phyloP scores from a whole-genome alignment of 2,888 invertebrate genomes.

The Tinea trinotella region DNA sequence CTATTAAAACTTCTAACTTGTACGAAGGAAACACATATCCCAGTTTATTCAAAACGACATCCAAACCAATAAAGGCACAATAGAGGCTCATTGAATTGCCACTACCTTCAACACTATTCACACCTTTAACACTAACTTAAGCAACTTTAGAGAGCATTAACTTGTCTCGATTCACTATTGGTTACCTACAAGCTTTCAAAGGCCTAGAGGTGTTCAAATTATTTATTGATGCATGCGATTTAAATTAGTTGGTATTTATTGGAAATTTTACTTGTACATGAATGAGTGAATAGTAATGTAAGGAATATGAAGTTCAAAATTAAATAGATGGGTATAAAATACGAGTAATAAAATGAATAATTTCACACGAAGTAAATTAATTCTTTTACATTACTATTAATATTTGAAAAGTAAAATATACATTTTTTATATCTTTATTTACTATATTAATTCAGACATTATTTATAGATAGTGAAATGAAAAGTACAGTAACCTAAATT shows the following conservation, averaged over 20 bases:
- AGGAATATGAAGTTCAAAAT: too few species aligned
- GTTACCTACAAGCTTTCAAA: neutral
- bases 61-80: conserved; percentile 52
- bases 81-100: conserved; percentile 30
- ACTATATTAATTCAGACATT: too few species aligned
- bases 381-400: too few species aligned
- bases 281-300: too few species aligned
- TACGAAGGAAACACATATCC: conserved; percentile 16
- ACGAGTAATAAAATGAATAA: too few species aligned
- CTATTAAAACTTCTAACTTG: conserved; percentile 6
- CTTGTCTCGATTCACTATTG: conserved; percentile 15
- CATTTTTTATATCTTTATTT: too few species aligned
- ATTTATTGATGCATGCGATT: neutral
- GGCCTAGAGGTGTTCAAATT: conserved; percentile 1
- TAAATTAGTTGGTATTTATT: conserved; percentile 1
- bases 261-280: neutral
- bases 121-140: conserved; percentile 9
- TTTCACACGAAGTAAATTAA: too few species aligned
- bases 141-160: conserved; percentile 16
- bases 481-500: too few species aligned
- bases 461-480: too few species aligned
- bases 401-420: too few species aligned
- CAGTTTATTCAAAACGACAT: conserved; percentile 14
- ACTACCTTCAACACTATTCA: conserved; percentile 17
- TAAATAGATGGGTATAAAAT: too few species aligned